phyloP scores from a whole-genome alignment of 1,140 invertebrate genomes.

The Yoshiicerus persimilis region DNA sequence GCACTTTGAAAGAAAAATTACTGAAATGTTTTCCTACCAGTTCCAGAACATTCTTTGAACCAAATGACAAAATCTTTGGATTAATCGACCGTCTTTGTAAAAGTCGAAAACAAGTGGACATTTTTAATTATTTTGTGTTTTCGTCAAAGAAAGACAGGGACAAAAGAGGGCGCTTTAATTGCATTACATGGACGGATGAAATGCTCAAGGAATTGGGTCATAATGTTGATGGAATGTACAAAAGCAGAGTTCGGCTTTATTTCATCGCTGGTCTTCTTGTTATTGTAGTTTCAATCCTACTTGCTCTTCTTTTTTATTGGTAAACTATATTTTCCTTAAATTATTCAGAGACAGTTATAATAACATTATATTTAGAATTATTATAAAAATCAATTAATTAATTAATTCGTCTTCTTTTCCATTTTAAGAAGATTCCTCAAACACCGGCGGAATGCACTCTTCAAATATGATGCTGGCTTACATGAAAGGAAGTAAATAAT shows the following conservation, averaged over 20 bases:
- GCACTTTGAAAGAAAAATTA: neutral
- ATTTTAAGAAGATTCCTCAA: no score
- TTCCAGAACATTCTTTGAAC: neutral
- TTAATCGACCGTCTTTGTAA: neutral
- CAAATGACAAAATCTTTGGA: neutral
- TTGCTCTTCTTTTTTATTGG: no score
- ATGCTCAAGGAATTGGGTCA: neutral
- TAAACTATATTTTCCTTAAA: no score
- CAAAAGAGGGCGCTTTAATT: neutral
- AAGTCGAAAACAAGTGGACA: neutral
- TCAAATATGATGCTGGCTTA: no score
- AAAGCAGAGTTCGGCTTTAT: neutral
- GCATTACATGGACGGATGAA: neutral
- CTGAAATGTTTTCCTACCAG: neutral
- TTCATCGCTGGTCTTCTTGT: no score
- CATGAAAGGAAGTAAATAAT: no score
- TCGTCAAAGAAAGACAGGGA: neutral
- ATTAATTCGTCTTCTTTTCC: no score
- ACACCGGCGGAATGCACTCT: no score
- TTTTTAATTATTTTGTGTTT: neutral
- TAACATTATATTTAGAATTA: no score
- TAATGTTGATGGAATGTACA: neutral
- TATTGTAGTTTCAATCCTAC: no score
- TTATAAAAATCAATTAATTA: no score
- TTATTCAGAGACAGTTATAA: no score